phyloP scores from a whole-genome alignment of 2,113 vertebrate species.

The Acanthochromis polyacanthus region DNA sequence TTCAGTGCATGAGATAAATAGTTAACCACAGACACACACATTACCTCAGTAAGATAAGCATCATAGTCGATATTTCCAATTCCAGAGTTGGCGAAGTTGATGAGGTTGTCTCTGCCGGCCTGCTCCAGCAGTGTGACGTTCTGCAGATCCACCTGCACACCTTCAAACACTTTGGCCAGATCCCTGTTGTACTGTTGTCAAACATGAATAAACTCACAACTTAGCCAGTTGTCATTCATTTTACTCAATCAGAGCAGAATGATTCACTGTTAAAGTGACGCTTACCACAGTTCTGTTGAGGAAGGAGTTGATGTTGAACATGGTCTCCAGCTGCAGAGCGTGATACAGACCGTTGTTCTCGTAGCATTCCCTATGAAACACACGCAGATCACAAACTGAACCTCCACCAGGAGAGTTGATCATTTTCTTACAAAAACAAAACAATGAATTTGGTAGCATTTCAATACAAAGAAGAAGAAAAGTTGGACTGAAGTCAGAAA shows the following conservation, averaged over 20 bases:
- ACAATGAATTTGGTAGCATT: not conserved
- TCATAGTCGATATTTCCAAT: slow-evolving; percentile 87
- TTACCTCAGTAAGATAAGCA: slow-evolving; percentile 90
- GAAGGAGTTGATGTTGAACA: slow-evolving; percentile 89
- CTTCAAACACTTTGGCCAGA: slow-evolving; percentile 85
- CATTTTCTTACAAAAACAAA: not conserved
- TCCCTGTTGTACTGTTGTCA: slow-evolving; percentile 87
- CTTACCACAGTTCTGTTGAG: slow-evolving; percentile 90
- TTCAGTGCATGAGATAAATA: too few relatives aligned
- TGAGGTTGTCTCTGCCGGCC: slow-evolving; percentile 88
- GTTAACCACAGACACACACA: slow-evolving; percentile 23
- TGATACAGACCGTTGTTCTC: slow-evolving; percentile 92
- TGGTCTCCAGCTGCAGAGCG: slow-evolving; percentile 90
- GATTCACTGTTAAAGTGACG: not conserved
- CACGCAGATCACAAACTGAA: slow-evolving; percentile 8
- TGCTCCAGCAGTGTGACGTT: slow-evolving; percentile 88
- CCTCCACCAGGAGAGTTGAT: too few relatives aligned
- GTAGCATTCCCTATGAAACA: slow-evolving; percentile 88
- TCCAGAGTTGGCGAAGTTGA: slow-evolving; percentile 89
- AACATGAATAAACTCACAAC: not conserved
- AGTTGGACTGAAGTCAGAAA: too few relatives aligned
- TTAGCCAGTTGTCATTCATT: not conserved
- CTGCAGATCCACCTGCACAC: slow-evolving; percentile 86
- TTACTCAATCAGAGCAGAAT: not conserved
- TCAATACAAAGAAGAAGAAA: too few relatives aligned